Conservation (phyloP, 2,113 vertebrate species). For the Puntigrus tetrazona region DNA sequence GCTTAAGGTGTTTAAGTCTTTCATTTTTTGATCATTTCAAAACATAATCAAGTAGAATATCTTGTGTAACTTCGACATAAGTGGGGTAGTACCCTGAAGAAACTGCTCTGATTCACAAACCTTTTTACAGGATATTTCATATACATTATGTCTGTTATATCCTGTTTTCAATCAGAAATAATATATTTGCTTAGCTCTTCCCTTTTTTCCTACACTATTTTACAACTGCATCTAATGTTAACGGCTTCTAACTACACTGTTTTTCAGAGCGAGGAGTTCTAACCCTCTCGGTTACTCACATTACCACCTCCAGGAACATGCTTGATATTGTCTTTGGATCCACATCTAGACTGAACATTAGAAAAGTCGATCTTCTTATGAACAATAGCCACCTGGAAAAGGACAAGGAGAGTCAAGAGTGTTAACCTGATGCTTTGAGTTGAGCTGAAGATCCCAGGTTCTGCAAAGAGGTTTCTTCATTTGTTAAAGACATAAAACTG, state of each 20-base stretch:
- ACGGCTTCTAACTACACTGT: background rate
- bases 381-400: conserved; percentile 81
- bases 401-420: conserved; percentile 48
- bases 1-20: background rate
- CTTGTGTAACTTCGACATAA: background rate
- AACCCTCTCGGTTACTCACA: conserved; percentile 74
- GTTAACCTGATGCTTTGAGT: conserved; percentile 10
- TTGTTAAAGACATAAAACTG: background rate
- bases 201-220: background rate
- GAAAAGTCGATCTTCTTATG: conserved; percentile 86
- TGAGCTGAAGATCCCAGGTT: background rate
- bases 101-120: background rate
- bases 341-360: conserved; percentile 86
- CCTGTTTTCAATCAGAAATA: background rate
- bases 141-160: background rate
- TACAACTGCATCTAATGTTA: background rate
- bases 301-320: conserved; percentile 84
- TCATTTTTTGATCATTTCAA: background rate
- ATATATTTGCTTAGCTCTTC: background rate
- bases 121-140: background rate
- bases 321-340: conserved; percentile 89
- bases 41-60: background rate
- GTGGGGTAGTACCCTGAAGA: background rate
- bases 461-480: background rate
- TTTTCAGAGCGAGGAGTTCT: conserved; percentile 31